Percentiles rank a stretch among this genome's conserved stretches.
phyloP scores from a whole-genome alignment of 2,113 vertebrate species.

The Lanius collurio region DNA sequence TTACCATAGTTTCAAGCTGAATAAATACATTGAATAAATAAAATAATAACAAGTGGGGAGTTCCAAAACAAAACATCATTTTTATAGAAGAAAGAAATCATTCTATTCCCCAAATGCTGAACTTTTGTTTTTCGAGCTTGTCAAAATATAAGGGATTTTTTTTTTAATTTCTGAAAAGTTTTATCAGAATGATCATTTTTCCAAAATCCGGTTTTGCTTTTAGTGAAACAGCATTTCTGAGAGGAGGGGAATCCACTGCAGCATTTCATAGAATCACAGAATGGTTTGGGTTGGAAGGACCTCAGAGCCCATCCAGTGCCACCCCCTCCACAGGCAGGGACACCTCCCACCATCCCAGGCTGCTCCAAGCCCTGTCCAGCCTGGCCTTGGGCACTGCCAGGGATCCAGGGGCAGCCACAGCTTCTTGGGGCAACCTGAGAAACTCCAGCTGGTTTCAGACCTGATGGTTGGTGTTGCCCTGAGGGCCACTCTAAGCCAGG shows the following conservation, averaged over 20 bases:
- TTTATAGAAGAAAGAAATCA: not conserved
- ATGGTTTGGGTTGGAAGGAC: not conserved
- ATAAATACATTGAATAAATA: not conserved
- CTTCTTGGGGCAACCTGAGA: not conserved
- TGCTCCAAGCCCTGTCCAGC: not conserved
- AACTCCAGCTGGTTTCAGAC: not conserved
- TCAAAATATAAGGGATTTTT: not conserved
- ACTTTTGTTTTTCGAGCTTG: not conserved
- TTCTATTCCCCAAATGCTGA: not conserved
- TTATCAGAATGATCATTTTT: not conserved
- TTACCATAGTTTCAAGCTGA: not conserved
- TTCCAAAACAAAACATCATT: not conserved
- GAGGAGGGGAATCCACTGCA: not conserved
- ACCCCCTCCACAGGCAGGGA: not conserved
- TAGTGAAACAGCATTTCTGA: not conserved
- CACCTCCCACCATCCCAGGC: not conserved
- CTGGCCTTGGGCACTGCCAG: not conserved
- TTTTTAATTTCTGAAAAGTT: not conserved
- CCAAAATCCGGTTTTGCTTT: not conserved
- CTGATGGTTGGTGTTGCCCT: not conserved
- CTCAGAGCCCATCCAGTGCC: rapidly evolving
- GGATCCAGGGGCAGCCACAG: not conserved
- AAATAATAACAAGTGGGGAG: not conserved
- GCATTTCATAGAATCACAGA: not conserved
- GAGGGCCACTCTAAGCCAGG: not conserved